phyloP scores from a whole-genome alignment of 2,888 invertebrate species.

The Xestoiulus laeticollis region DNA sequence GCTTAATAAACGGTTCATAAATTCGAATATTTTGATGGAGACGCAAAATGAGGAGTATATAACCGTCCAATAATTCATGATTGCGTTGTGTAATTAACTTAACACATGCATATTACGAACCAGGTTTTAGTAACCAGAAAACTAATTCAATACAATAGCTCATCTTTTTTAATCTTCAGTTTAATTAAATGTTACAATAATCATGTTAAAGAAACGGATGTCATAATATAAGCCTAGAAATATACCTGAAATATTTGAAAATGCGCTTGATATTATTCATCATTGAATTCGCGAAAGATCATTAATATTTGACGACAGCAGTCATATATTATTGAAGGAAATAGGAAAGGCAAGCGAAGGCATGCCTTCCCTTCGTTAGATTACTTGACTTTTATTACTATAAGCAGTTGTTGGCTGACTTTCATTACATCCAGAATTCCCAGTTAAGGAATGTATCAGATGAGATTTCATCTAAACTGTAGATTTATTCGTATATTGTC shows the following conservation, averaged over 20 bases:
- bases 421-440: conserved; percentile 39
- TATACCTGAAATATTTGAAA: not conserved
- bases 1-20: too few species aligned
- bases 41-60: too few species aligned
- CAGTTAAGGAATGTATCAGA: conserved; percentile 35
- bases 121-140: too few species aligned
- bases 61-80: too few species aligned
- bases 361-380: conserved; percentile 19
- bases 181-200: not conserved
- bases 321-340: conserved; percentile 23
- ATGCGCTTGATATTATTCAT: not conserved
- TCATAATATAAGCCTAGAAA: not conserved
- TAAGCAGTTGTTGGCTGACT: conserved; percentile 39
- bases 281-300: not conserved
- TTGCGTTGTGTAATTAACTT: too few species aligned
- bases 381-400: conserved; percentile 24
- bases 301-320: conserved; percentile 10
- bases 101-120: too few species aligned
- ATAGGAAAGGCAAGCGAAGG: conserved; percentile 18
- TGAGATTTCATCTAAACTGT: conserved; percentile 41
- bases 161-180: not conserved
- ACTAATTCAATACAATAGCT: not conserved
- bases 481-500: conserved; percentile 41
- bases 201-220: not conserved
- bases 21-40: too few species aligned